These are phyloP conservation scores for Drosophila diplacantha DNA, from an alignment of 2,888 invertebrate species.

Conservation along the genomic window DNA sequence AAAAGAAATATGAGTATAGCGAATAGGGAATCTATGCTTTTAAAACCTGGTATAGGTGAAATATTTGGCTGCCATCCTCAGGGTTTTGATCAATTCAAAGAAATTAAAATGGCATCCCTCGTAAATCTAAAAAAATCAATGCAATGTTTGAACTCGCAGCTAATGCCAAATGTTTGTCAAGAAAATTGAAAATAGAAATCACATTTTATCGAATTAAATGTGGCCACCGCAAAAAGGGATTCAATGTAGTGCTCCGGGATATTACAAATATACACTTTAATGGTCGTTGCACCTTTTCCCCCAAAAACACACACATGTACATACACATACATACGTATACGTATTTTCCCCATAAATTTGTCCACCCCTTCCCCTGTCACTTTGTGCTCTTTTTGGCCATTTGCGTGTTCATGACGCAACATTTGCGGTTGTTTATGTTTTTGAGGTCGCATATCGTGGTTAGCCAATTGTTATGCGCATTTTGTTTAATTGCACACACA, in stretches of 20 bases:
- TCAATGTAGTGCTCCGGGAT: not conserved
- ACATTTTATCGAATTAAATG: conserved; percentile 15
- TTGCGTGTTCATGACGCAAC: conserved; percentile 69
- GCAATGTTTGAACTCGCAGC: not conserved
- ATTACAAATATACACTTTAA: conserved; percentile 13
- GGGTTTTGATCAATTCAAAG: not conserved
- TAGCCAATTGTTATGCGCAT: conserved; percentile 66
- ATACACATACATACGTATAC: not conserved
- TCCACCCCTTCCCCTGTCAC: conserved; percentile 6
- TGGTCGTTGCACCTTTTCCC: conserved; percentile 10
- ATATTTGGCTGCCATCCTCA: not conserved
- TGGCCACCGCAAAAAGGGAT: conserved; percentile 10
- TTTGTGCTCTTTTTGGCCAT: conserved; percentile 34
- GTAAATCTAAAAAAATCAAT: not conserved
- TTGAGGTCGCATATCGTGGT: conserved; percentile 66
- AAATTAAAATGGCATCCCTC: not conserved
- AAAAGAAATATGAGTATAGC: not conserved
- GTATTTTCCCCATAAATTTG: not conserved
- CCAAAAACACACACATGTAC: not conserved
- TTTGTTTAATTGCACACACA: conserved; percentile 65
- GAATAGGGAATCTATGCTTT: not conserved
- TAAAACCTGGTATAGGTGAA: not conserved
- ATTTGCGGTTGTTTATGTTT: conserved; percentile 69
- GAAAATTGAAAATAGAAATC: conserved; percentile 5
- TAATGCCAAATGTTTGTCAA: not conserved